Evolutionary conservation across 2,888 invertebrate genomes (phyloP).

Genomic region (Luffia ferchaultella): DNA sequence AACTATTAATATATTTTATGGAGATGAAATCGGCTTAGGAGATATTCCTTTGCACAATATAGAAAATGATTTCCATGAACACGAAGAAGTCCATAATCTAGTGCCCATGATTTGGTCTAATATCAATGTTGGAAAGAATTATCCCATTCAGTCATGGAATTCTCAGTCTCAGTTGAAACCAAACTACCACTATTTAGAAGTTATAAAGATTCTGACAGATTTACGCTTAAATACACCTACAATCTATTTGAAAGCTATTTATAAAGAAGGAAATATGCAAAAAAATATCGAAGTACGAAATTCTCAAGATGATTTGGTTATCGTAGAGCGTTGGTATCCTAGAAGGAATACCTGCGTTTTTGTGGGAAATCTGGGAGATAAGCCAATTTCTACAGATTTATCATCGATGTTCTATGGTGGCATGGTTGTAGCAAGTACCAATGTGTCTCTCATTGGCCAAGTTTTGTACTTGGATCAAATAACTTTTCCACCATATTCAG

Average conservation of each 20-base stretch:
- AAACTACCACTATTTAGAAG: constrained; percentile 56
- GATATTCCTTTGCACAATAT: constrained; percentile 58
- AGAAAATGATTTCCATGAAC: constrained; percentile 65
- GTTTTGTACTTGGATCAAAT: constrained; percentile 48
- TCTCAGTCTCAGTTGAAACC: constrained; percentile 58
- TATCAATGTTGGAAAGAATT: constrained; percentile 31
- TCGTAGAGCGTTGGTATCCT: constrained; percentile 81
- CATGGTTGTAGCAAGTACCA: constrained; percentile 46
- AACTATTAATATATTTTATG: constrained; percentile 88
- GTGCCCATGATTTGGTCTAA: constrained; percentile 74
- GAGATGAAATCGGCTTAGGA: constrained; percentile 84
- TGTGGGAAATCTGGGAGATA: constrained; percentile 74
- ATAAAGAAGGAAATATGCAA: constrained; percentile 68
- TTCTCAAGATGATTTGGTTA: constrained; percentile 70
- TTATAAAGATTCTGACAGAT: constrained; percentile 66
- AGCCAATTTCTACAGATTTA: constrained; percentile 71
- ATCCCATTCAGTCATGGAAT: constrained; percentile 71
- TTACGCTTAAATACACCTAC: constrained; percentile 72
- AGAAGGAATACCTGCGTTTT: constrained; percentile 79
- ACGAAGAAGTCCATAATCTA: constrained; percentile 72
- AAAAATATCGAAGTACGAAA: constrained; percentile 75
- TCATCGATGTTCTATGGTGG: constrained; percentile 82
- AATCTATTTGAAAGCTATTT: constrained; percentile 75
- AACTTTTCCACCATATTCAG: constrained; percentile 49
- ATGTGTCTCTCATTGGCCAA: constrained; percentile 38